phyloP scores from a whole-genome alignment of 2,113 vertebrate species.

The Lagopus leucura region DNA sequence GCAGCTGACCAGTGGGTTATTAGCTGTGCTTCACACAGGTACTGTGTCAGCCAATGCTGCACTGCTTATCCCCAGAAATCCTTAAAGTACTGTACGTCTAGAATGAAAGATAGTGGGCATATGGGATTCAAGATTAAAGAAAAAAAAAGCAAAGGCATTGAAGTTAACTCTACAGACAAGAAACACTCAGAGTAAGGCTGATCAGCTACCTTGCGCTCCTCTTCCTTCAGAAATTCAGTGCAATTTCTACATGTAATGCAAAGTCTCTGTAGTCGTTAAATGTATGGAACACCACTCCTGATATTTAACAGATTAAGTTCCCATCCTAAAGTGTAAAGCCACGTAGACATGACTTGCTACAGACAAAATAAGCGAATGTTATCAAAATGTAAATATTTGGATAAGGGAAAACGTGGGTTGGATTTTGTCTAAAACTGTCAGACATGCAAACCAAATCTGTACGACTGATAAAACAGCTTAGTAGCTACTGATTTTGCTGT shows the following conservation, averaged over 20 bases:
- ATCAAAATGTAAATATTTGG: background rate
- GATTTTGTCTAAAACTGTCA: background rate
- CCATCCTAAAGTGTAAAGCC: background rate
- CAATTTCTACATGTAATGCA: background rate
- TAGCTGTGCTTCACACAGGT: background rate
- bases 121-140: background rate
- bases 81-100: background rate
- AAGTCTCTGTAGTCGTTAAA: background rate
- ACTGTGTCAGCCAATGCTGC: background rate
- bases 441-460: background rate
- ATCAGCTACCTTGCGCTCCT: background rate
- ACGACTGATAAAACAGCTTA: background rate
- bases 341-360: background rate
- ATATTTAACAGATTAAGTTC: slow-evolving; percentile 1
- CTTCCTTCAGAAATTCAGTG: background rate
- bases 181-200: background rate
- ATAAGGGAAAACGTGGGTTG: background rate
- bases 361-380: background rate
- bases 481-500: background rate
- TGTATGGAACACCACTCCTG: background rate
- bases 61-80: background rate
- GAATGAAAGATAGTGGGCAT: background rate
- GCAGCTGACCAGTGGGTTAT: background rate
- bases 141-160: background rate
- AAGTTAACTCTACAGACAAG: background rate